Evolutionary conservation across 2,888 invertebrate species (phyloP).

Genomic region (Dinocampus coccinellae): DNA sequence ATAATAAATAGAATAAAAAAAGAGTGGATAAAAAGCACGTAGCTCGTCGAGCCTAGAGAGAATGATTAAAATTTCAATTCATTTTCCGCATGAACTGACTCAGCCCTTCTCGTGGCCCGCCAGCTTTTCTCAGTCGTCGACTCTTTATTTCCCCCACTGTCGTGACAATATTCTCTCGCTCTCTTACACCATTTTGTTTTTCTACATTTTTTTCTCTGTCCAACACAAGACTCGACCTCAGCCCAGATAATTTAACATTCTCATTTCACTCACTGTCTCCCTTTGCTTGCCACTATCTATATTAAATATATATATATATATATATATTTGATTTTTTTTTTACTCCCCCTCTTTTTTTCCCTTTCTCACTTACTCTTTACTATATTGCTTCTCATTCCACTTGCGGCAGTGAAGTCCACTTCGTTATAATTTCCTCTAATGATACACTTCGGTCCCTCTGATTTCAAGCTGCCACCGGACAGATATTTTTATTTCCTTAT

Average conservation of each 20-base stretch:
- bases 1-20: too few relatives aligned
- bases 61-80: slow-evolving; percentile 62
- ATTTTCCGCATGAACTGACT: slow-evolving; percentile 59
- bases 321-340: neutral
- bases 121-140: slow-evolving; percentile 36
- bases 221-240: slow-evolving; percentile 35
- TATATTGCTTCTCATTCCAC: slow-evolving; percentile 42
- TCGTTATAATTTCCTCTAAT: slow-evolving; percentile 61
- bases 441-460: slow-evolving; percentile 45
- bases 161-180: slow-evolving; percentile 25
- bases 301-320: neutral
- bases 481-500: slow-evolving; percentile 54
- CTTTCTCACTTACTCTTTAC: slow-evolving; percentile 31
- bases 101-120: slow-evolving; percentile 53
- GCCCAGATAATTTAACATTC: slow-evolving; percentile 38
- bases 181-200: slow-evolving; percentile 14
- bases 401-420: slow-evolving; percentile 49
- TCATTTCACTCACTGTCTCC: slow-evolving; percentile 19
- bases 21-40: slow-evolving; percentile 37
- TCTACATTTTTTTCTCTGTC: slow-evolving; percentile 32
- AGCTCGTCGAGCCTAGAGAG: slow-evolving; percentile 43
- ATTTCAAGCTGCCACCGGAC: slow-evolving; percentile 40
- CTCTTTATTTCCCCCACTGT: slow-evolving; percentile 36
- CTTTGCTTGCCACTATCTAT: neutral
- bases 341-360: slow-evolving; percentile 27